A percentile compares a stretch with the other conserved stretches of the same genome.
These are phyloP conservation scores for Delia radicum DNA, from an alignment of 1,140 invertebrate species.

Conservation along the genomic window DNA sequence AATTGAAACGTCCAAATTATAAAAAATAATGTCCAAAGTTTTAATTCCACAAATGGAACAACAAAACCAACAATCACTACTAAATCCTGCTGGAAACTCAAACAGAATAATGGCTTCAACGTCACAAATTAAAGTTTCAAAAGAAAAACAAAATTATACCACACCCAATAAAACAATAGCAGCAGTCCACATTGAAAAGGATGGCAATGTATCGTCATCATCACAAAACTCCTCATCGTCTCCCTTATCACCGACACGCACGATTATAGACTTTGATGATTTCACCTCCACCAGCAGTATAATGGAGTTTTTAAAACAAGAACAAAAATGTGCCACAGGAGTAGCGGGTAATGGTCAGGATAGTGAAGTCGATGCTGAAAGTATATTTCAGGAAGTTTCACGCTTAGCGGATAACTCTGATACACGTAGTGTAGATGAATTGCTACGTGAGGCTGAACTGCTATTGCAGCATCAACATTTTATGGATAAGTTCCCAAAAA, in stretches of 20 bases:
- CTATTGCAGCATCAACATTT: conserved; percentile 47
- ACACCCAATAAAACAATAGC: conserved; percentile 7
- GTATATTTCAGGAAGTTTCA: conserved; percentile 52
- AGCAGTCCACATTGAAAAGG: no score
- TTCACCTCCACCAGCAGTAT: conserved; percentile 48
- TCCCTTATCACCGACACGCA: not conserved
- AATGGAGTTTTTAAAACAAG: conserved; percentile 49
- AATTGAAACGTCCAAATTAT: not conserved
- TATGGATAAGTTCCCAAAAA: conserved; percentile 16
- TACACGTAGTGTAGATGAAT: conserved; percentile 51
- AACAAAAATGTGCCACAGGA: conserved; percentile 40
- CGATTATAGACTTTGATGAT: conserved; percentile 34
- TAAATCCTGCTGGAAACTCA: not conserved
- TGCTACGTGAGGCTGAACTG: conserved; percentile 49
- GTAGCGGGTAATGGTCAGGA: not conserved
- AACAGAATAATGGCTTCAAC: conserved; percentile 7
- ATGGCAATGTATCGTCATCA: no score
- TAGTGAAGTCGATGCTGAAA: conserved; percentile 40
- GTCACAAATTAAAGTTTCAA: conserved; percentile 3
- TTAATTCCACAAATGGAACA: conserved; percentile 23
- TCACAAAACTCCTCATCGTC: no score
- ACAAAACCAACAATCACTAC: conserved; percentile 4
- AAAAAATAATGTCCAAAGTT: conserved; percentile 29
- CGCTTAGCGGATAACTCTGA: conserved; percentile 46
- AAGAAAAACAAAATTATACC: conserved; percentile 11